Percentiles rank a stretch among this genome's conserved stretches.
phyloP scores from a whole-genome alignment of 2,888 invertebrate genomes.

The Spilosoma lubricipeda region DNA sequence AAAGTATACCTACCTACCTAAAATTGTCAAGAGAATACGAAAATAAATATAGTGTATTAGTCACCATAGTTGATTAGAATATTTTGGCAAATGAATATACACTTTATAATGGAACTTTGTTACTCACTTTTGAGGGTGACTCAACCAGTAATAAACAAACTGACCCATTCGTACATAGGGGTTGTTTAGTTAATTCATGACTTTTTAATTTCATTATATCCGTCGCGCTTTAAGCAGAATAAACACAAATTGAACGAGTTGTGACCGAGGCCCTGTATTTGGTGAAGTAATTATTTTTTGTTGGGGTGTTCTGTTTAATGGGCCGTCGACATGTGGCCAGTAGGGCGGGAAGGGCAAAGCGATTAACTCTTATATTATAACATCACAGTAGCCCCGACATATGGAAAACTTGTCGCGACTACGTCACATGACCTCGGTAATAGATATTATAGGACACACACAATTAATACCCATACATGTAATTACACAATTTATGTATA shows the following conservation, averaged over 20 bases:
- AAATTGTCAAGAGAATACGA: neutral
- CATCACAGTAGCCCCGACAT: conserved; percentile 58
- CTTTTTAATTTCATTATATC: conserved; percentile 60
- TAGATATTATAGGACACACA: conserved; percentile 30
- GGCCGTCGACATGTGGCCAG: conserved; percentile 76
- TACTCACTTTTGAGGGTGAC: neutral
- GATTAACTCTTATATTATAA: conserved; percentile 60
- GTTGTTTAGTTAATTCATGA: conserved; percentile 56
- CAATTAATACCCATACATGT: neutral
- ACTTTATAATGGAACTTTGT: neutral
- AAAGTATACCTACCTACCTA: neutral
- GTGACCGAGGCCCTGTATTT: conserved; percentile 66
- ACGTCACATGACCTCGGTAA: conserved; percentile 53
- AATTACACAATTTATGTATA: neutral
- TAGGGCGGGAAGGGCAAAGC: conserved; percentile 42
- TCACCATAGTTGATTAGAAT: neutral
- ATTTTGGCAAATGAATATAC: neutral
- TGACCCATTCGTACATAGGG: conserved; percentile 40
- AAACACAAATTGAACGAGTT: conserved; percentile 69
- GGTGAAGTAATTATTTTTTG: conserved; percentile 84
- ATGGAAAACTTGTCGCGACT: conserved; percentile 66
- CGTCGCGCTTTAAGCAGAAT: conserved; percentile 52
- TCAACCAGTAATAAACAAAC: conserved; percentile 31
- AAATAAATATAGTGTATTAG: neutral
- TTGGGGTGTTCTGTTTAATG: conserved; percentile 77